Base-by-base conservation (phyloP, 53 echinoderm and acorn worm genomes). In the Holothuria scabra region DNA sequence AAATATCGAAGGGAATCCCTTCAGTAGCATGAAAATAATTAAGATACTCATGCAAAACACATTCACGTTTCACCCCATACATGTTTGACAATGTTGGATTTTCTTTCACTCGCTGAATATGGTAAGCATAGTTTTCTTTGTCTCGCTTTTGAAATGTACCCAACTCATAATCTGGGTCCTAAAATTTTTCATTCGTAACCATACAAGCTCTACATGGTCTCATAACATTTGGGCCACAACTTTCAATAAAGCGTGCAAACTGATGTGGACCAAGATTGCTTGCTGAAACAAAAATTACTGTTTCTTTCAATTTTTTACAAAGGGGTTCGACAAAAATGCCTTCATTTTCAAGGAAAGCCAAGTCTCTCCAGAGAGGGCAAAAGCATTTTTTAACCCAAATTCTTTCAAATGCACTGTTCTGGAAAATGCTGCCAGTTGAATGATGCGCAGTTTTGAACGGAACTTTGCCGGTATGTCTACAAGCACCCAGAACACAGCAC, bases 121-220 rank as follows among this genome's bases (percentile, higher is more conserved):
- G 67, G 67, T 67, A 67, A 67, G 67, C 31, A 67, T 67, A 67
- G 9, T 22, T 67, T 22, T 67, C 67, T 8, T 67, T 67, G 28
- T 67, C 67, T 67, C 67, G 24, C 31, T 67, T 67, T 67, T 67
- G 67, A 16, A 19, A 8, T 25, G 30, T 30, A 67, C 16, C 32
- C 24, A 67, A 8, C 0, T 67, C 16, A 67, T 25, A 67, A 28
- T 28, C 28, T 8, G 28, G 25, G 34, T 67, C 31, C 67, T 67
- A 32, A 28, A 67, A 67, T 12, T 67, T 8, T 22, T 12, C 28
- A 67, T 67, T 67, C 30, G 67, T 67, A 67, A 28, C 19, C 67
- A 67, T 67, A 67, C 67, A 67, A 28, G 28, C 28, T 67, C 67
- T 22, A 28, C 67, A 67, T 7, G 67, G 67, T 67, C 67, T 25